Percentiles rank a stretch among this genome's conserved stretches.
These are phyloP conservation scores for Ischnus inquisitorius DNA, from an alignment of 2,888 invertebrate species.

Conservation along the genomic window DNA sequence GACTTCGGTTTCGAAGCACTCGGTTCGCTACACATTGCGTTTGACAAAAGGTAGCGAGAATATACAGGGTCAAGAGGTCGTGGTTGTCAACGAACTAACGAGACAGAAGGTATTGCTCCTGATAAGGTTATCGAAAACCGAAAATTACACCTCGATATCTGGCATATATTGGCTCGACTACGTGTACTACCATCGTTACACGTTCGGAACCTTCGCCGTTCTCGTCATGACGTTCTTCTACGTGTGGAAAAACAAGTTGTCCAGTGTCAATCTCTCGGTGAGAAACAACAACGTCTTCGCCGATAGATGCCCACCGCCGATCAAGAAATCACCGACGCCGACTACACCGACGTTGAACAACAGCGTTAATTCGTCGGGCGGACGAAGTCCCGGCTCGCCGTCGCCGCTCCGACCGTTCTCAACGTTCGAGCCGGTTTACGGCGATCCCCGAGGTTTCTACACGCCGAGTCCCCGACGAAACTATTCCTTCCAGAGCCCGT, in stretches of 20 bases:
- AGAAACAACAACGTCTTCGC: conserved; percentile 81
- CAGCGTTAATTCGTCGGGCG: conserved; percentile 73
- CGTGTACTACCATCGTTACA: conserved; percentile 81
- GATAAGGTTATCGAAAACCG: conserved; percentile 80
- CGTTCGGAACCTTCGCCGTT: conserved; percentile 79
- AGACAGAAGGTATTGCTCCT: conserved; percentile 83
- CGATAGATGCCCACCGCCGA: conserved; percentile 81
- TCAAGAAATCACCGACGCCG: conserved; percentile 77
- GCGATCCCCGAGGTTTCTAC: conserved; percentile 75
- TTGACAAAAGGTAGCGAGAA: conserved; percentile 81
- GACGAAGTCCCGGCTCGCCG: conserved; percentile 78
- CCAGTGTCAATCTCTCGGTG: conserved; percentile 79
- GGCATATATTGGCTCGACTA: conserved; percentile 82
- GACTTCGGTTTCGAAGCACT: conserved; percentile 75
- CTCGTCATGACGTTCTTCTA: conserved; percentile 80
- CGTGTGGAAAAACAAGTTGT: conserved; percentile 82
- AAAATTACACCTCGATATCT: conserved; percentile 78
- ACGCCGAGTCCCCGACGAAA: conserved; percentile 77
- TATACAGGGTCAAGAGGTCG: conserved; percentile 81
- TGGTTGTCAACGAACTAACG: conserved; percentile 81
- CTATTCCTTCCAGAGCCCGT: conserved; percentile 70
- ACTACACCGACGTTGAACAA: conserved; percentile 73
- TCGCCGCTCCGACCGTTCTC: conserved; percentile 81
- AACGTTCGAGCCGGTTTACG: conserved; percentile 82
- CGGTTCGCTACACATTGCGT: conserved; percentile 80